phyloP scores from a whole-genome alignment of 2,113 vertebrate species.

The Phyllopteryx taeniolatus region DNA sequence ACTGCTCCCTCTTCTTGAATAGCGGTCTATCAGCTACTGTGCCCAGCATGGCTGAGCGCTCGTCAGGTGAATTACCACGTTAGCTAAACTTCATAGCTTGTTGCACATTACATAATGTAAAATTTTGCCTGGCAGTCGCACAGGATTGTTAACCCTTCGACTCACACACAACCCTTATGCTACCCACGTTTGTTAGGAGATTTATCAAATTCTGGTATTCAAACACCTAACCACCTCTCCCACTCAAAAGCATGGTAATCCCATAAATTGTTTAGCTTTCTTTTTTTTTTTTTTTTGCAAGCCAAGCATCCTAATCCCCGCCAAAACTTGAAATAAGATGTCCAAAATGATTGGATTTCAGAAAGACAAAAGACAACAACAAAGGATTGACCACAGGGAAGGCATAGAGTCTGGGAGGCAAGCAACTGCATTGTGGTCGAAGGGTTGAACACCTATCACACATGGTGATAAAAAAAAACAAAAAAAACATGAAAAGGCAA shows the following conservation, averaged over 20 bases:
- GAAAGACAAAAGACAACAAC: constrained; percentile 27
- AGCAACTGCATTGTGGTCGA: constrained; percentile 70
- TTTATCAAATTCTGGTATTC: constrained; percentile 2
- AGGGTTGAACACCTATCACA: constrained; percentile 64
- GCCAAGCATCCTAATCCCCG: background rate
- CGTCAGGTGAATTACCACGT: constrained; percentile 23
- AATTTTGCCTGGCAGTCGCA: constrained; percentile 25
- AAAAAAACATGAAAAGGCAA: constrained; percentile 28
- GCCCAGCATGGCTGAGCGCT: background rate
- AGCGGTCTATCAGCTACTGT: constrained; percentile 3
- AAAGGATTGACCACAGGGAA: constrained; percentile 57
- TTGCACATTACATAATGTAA: constrained; percentile 1
- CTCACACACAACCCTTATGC: constrained; percentile 68
- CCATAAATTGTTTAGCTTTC: background rate
- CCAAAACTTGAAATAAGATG: background rate
- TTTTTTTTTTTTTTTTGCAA: background rate
- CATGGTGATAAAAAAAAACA: constrained; percentile 21
- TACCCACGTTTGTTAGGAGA: constrained; percentile 62
- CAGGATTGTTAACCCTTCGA: constrained; percentile 75
- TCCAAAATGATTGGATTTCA: background rate
- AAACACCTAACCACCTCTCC: constrained; percentile 63
- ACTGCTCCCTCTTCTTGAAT: background rate
- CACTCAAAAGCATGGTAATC: constrained; percentile 52
- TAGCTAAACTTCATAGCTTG: constrained; percentile 16
- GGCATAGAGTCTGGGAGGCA: constrained; percentile 65